Evolutionary conservation across 2,888 invertebrate genomes (phyloP).

Genomic region (Malthinus flaveolus): DNA sequence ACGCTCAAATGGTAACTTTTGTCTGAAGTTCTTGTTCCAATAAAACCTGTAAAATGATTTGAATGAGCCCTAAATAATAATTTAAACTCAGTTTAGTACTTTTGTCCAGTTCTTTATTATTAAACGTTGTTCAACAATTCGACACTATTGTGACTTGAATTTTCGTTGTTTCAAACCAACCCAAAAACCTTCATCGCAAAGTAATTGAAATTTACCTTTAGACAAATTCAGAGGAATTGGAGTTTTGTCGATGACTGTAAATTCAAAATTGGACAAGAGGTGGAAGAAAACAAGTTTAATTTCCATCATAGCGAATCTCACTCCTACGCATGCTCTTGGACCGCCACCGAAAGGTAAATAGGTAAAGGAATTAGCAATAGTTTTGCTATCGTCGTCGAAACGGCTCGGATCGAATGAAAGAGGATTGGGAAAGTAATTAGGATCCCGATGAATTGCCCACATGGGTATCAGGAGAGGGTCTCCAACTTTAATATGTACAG

Average conservation of each 20-base stretch:
- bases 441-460: conserved; percentile 25
- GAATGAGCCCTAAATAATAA: too few species aligned
- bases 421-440: conserved; percentile 24
- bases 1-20: too few species aligned
- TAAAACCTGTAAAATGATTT: too few species aligned
- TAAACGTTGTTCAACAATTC: too few species aligned
- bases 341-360: conserved; percentile 59
- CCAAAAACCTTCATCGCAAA: conserved; percentile 38
- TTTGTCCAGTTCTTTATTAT: too few species aligned
- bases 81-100: too few species aligned
- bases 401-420: conserved; percentile 39
- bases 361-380: conserved; percentile 55
- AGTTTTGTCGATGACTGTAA: conserved; percentile 36
- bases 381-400: conserved; percentile 59
- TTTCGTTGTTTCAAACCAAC: conserved; percentile 33
- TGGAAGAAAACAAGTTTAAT: conserved; percentile 35
- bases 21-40: too few species aligned
- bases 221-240: conserved; percentile 36
- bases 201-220: conserved; percentile 29
- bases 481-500: conserved; percentile 17
- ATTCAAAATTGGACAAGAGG: conserved; percentile 34
- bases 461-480: conserved; percentile 24
- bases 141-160: too few species aligned
- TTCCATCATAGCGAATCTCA: conserved; percentile 41
- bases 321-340: conserved; percentile 48